phyloP scores from a whole-genome alignment of 2,888 invertebrate species.

The Epinotia demarniana region DNA sequence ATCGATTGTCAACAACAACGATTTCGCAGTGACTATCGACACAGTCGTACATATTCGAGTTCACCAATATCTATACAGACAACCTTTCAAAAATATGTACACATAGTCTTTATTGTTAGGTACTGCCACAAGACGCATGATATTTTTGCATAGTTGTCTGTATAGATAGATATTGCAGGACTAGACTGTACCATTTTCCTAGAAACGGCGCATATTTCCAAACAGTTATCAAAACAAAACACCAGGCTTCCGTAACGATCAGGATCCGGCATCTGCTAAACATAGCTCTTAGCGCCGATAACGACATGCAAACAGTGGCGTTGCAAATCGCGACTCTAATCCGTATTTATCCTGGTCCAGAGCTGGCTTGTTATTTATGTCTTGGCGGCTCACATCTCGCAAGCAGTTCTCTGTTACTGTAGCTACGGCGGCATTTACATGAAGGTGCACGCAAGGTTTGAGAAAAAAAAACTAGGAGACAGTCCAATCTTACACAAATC shows the following conservation, averaged over 20 bases:
- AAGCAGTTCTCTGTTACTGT: background rate
- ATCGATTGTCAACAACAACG: too few relatives aligned
- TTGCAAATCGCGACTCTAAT: constrained; percentile 33
- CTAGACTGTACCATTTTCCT: background rate
- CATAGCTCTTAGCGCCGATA: constrained; percentile 28
- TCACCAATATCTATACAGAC: too few relatives aligned
- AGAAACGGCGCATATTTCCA: background rate
- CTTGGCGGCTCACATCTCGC: constrained; percentile 14
- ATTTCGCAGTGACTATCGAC: too few relatives aligned
- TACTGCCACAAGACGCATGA: too few relatives aligned
- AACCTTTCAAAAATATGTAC: too few relatives aligned
- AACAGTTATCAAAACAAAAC: constrained; percentile 10
- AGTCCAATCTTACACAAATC: too few relatives aligned
- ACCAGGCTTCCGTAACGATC: constrained; percentile 12
- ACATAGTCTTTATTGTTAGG: too few relatives aligned
- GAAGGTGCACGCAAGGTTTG: background rate
- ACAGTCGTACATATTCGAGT: too few relatives aligned
- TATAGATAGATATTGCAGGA: background rate
- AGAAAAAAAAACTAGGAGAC: background rate
- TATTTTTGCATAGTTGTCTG: too few relatives aligned
- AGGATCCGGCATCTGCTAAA: constrained; percentile 21
- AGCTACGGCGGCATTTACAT: constrained; percentile 3
- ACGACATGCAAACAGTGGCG: constrained; percentile 36
- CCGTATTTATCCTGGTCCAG: constrained; percentile 31
- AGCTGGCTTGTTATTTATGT: constrained; percentile 38